phyloP scores from a whole-genome alignment of 1,140 invertebrate genomes.

The Pseudobourletiella spinata region DNA sequence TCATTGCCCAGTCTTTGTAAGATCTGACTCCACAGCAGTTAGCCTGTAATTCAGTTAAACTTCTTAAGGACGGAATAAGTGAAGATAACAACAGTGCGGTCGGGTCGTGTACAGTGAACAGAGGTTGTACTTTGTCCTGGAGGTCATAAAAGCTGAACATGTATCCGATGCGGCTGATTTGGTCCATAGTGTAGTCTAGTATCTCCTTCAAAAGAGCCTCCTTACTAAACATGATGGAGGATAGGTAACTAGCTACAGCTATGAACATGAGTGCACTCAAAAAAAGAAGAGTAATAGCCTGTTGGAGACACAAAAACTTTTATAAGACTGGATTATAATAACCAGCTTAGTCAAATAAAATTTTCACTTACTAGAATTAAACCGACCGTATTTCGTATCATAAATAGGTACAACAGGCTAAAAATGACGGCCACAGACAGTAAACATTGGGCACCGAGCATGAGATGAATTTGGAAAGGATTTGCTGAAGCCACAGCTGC shows the following conservation, averaged over 20 bases:
- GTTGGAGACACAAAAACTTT: neutral
- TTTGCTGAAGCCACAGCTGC: no score
- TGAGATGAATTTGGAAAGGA: neutral
- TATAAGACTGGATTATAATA: no score
- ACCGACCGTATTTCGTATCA: neutral
- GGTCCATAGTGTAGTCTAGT: neutral
- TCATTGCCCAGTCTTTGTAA: constrained; percentile 1
- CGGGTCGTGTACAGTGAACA: no score
- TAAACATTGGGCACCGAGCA: neutral
- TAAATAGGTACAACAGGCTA: neutral
- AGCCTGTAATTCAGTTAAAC: constrained; percentile 1
- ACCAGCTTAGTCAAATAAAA: no score
- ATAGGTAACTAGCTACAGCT: neutral
- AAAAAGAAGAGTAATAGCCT: neutral
- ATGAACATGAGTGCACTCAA: neutral
- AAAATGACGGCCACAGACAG: neutral
- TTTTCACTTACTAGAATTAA: neutral
- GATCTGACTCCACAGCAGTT: constrained; percentile 3
- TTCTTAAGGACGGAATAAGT: no score
- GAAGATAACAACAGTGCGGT: no score
- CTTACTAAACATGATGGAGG: neutral
- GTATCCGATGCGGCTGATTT: neutral
- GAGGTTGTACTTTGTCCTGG: neutral
- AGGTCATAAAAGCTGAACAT: neutral
- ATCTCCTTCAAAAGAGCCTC: neutral